Percentiles rank a stretch among this genome's conserved stretches.
Evolutionary conservation across 1,140 invertebrate species (phyloP).

Genomic region (Spodoptera litura): DNA sequence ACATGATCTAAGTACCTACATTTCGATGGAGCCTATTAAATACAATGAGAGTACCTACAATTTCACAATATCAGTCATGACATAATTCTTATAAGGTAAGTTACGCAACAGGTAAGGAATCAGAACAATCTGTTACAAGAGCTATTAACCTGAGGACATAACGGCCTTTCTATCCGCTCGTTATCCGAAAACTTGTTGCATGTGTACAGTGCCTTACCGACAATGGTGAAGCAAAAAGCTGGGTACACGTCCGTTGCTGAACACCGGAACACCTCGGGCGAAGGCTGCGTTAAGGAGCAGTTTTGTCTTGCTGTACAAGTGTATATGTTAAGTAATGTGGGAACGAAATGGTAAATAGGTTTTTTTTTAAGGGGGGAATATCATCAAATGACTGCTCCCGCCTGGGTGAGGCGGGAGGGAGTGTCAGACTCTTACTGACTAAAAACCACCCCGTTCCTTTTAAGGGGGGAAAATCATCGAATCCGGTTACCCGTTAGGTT

Average conservation of each 20-base stretch:
- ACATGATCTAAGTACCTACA: no score
- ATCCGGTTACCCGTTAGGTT: no score
- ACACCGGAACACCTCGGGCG: constrained; percentile 66
- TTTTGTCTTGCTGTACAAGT: not conserved
- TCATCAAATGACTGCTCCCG: no score
- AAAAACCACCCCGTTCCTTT: no score
- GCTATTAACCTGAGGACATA: constrained; percentile 44
- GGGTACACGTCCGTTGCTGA: constrained; percentile 67
- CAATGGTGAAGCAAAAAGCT: constrained; percentile 71
- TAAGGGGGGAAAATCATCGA: no score
- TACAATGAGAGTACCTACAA: no score
- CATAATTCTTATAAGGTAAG: not conserved
- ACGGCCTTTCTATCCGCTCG: constrained; percentile 80
- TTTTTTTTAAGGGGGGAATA: no score
- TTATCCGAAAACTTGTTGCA: constrained; percentile 69
- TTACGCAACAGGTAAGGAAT: constrained; percentile 15
- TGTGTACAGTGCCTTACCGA: constrained; percentile 66
- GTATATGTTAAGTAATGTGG: constrained; percentile 20
- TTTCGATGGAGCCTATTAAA: no score
- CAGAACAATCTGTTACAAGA: constrained; percentile 28
- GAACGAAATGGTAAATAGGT: constrained; percentile 26
- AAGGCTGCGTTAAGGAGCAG: constrained; percentile 6
- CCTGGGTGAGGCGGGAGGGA: no score
- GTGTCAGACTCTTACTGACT: no score
- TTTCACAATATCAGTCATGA: not conserved